Conservation (phyloP, 2,888 invertebrate species). For the Eilema depressum region DNA sequence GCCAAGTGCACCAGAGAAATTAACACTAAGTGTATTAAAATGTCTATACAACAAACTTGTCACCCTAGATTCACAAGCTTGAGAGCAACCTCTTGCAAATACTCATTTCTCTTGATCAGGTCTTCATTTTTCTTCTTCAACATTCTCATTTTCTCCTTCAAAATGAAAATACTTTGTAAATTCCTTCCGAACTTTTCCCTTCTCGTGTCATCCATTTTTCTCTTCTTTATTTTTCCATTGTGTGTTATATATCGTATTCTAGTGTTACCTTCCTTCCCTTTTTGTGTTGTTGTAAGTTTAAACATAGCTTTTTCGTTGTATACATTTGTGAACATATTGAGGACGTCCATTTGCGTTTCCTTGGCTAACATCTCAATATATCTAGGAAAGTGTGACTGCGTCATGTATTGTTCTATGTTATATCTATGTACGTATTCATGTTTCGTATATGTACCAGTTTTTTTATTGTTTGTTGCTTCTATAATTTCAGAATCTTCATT, state of each 20-base stretch:
- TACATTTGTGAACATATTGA: slow-evolving; percentile 58
- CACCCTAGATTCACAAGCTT: slow-evolving; percentile 16
- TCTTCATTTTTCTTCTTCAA: slow-evolving; percentile 39
- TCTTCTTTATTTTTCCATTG: slow-evolving; percentile 42
- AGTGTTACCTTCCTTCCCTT: slow-evolving; percentile 59
- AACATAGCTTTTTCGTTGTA: slow-evolving; percentile 64
- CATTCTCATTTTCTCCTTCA: slow-evolving; percentile 45
- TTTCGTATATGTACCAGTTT: slow-evolving; percentile 40
- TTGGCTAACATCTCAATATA: slow-evolving; percentile 60
- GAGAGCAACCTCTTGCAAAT: slow-evolving; percentile 43
- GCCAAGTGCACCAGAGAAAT: not conserved
- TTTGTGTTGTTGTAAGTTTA: slow-evolving; percentile 62
- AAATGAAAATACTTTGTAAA: slow-evolving; percentile 37
- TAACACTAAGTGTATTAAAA: not conserved
- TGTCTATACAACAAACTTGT: not conserved
- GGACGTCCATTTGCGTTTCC: slow-evolving; percentile 53
- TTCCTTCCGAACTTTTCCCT: slow-evolving; percentile 43
- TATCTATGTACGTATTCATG: slow-evolving; percentile 63
- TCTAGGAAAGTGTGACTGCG: slow-evolving; percentile 57
- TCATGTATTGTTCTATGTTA: slow-evolving; percentile 63
- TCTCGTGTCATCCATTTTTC: slow-evolving; percentile 40
- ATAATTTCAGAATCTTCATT: slow-evolving; percentile 37
- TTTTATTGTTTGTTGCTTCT: slow-evolving; percentile 17
- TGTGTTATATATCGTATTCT: slow-evolving; percentile 61
- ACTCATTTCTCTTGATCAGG: slow-evolving; percentile 37